These are phyloP conservation scores for Dryococelus australis DNA, from an alignment of 2,888 invertebrate genomes.

Conservation along the genomic window DNA sequence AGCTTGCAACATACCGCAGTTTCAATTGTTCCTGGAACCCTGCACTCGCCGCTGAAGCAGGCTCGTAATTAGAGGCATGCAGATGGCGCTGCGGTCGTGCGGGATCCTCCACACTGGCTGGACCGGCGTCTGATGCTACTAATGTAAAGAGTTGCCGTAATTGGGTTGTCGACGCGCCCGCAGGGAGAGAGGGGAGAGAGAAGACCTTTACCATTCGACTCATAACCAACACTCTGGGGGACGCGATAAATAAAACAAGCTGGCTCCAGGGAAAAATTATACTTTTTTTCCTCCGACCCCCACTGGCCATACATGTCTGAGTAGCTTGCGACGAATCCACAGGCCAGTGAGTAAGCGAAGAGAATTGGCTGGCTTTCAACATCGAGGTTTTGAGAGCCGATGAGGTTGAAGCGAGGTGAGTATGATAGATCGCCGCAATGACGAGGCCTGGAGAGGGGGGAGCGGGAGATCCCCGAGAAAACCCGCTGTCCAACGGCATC, in stretches of 20 bases:
- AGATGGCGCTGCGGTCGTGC: neutral
- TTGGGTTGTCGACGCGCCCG: neutral
- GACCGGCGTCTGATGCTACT: neutral
- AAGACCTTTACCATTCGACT: neutral
- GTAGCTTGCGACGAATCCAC: too few species aligned
- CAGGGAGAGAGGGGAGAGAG: neutral
- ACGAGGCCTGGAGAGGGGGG: too few species aligned
- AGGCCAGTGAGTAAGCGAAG: too few species aligned
- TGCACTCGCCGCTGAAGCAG: neutral
- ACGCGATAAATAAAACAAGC: neutral
- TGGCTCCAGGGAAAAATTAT: neutral
- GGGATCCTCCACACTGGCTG: too few species aligned
- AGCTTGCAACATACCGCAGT: neutral
- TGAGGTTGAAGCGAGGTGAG: too few species aligned
- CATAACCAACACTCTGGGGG: neutral
- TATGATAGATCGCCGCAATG: too few species aligned
- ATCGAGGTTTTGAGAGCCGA: too few species aligned
- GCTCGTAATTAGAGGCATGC: neutral
- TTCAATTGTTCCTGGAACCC: neutral
- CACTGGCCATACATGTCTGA: too few species aligned
- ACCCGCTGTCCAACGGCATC: too few species aligned
- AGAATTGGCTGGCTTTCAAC: too few species aligned
- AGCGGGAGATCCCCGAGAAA: too few species aligned
- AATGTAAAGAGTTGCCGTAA: constrained; percentile 16
- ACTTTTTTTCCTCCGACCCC: too few species aligned